Conservation (phyloP, 2,113 vertebrate genomes). For the Ardeotis arabs region DNA sequence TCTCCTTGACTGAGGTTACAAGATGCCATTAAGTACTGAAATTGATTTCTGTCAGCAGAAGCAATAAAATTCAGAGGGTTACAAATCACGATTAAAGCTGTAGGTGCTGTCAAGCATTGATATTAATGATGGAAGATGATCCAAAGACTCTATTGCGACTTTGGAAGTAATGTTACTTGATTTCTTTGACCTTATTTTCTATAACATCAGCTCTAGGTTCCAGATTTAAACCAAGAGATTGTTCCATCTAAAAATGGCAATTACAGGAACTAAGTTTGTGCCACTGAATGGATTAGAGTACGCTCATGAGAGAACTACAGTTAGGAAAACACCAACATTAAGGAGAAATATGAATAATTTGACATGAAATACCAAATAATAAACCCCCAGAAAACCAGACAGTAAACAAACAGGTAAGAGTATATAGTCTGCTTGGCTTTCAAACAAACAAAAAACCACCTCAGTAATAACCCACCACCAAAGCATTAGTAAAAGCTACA, state of each 20-base stretch:
- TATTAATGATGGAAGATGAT: neutral
- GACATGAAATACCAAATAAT: neutral
- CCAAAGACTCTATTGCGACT: neutral
- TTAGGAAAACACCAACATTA: neutral
- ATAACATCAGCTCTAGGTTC: neutral
- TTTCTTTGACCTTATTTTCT: conserved; percentile 33
- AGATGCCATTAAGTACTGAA: neutral
- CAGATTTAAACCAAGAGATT: neutral
- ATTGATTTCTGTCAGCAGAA: neutral
- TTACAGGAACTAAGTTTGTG: neutral
- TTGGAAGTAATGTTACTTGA: neutral
- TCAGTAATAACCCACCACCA: neutral
- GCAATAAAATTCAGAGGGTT: neutral
- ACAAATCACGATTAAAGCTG: neutral
- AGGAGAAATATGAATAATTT: neutral
- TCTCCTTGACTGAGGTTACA: conserved; percentile 13
- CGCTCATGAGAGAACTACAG: neutral
- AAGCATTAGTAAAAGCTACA: neutral
- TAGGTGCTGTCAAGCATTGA: neutral
- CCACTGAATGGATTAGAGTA: neutral
- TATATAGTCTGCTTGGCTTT: neutral
- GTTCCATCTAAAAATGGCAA: neutral
- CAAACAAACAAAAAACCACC: neutral
- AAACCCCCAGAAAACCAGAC: neutral
- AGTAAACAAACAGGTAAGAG: neutral